A percentile compares a stretch with the other conserved stretches of the same genome.
Conservation (phyloP, 2,113 vertebrate species). For the Gadus macrocephalus region DNA sequence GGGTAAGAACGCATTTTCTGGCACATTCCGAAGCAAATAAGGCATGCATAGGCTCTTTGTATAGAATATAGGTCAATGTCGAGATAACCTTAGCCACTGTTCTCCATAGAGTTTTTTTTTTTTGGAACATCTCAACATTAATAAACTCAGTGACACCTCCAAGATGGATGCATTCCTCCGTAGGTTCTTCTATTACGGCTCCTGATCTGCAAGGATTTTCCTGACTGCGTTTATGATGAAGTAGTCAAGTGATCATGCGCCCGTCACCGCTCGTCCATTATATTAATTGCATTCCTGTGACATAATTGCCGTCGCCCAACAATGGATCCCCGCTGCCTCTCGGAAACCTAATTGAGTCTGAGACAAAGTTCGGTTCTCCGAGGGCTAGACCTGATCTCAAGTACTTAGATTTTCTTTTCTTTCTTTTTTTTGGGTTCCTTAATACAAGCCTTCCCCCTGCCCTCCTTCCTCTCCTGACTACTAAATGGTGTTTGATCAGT, state of each 20-base stretch:
- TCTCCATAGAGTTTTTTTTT: not conserved
- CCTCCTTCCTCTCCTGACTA: constrained; percentile 17
- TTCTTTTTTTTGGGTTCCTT: constrained; percentile 13
- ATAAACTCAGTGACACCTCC: constrained; percentile 39
- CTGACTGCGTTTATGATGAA: constrained; percentile 62
- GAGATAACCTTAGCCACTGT: too few species aligned
- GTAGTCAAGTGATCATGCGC: constrained; percentile 60
- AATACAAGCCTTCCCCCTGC: too few species aligned
- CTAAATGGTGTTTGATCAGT: constrained; percentile 51
- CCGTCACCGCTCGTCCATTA: constrained; percentile 66
- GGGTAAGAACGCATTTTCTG: too few species aligned
- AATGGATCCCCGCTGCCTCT: constrained; percentile 53
- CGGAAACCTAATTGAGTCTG: constrained; percentile 48
- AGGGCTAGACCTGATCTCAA: constrained; percentile 37
- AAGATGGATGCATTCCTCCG: constrained; percentile 55
- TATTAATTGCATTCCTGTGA: constrained; percentile 70
- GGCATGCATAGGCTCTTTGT: too few species aligned
- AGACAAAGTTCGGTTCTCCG: constrained; percentile 38
- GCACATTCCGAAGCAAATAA: too few species aligned
- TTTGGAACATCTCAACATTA: constrained; percentile 36
- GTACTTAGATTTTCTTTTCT: constrained; percentile 32
- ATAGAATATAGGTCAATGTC: too few species aligned
- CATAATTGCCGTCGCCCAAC: constrained; percentile 56
- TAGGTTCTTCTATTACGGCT: constrained; percentile 44
- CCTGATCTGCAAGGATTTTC: constrained; percentile 59